These are phyloP conservation scores for Macquaria australasica DNA, from an alignment of 2,113 vertebrate genomes.

Conservation along the genomic window DNA sequence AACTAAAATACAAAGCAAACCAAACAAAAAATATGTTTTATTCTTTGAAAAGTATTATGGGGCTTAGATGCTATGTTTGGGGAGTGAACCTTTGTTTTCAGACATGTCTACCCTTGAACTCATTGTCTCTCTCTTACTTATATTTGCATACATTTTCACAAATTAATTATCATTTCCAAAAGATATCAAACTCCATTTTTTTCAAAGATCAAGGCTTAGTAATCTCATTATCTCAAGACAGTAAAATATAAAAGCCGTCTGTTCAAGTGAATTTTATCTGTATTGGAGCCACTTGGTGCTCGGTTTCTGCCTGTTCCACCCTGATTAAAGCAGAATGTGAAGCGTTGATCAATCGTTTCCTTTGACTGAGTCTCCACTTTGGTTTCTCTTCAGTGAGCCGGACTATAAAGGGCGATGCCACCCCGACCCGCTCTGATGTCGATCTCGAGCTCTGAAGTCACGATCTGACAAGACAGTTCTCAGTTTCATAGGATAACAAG, in stretches of 20 bases:
- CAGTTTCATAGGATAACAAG: slow-evolving; percentile 42
- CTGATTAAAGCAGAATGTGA: slow-evolving; percentile 51
- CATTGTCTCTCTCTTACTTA: background rate
- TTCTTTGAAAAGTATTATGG: background rate
- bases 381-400: slow-evolving; percentile 20
- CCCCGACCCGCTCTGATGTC: slow-evolving; percentile 30
- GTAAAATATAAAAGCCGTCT: background rate
- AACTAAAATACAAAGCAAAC: background rate
- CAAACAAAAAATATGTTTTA: background rate
- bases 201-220: slow-evolving; percentile 15
- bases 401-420: slow-evolving; percentile 9
- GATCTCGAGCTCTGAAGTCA: slow-evolving; percentile 38
- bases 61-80: background rate
- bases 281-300: background rate
- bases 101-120: background rate
- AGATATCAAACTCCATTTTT: slow-evolving; percentile 4
- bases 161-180: slow-evolving; percentile 27
- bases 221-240: slow-evolving; percentile 21
- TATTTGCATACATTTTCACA: slow-evolving; percentile 13
- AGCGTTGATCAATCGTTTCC: slow-evolving; percentile 32
- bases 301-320: background rate
- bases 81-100: background rate
- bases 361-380: background rate
- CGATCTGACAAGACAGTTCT: slow-evolving; percentile 34
- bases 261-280: slow-evolving; percentile 35